A percentile compares a stretch with the other conserved stretches of the same genome.
phyloP scores from a whole-genome alignment of 53 echinoderm and acorn worm species.

The Apostichopus leukothele region DNA sequence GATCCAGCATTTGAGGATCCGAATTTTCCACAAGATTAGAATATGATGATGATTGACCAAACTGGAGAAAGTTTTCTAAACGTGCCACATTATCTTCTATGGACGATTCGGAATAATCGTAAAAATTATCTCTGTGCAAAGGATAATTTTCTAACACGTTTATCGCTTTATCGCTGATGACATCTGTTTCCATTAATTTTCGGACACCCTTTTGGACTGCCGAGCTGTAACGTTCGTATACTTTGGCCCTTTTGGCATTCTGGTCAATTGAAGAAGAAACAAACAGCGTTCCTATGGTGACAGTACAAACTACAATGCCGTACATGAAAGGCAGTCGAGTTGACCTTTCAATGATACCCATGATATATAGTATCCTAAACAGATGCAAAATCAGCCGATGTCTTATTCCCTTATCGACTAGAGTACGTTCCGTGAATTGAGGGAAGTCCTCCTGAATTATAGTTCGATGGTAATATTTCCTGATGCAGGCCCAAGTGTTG shows the following conservation, averaged over 20 bases:
- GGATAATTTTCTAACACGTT: conserved; percentile 40
- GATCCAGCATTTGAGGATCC: background rate
- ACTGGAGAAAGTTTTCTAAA: conserved; percentile 12
- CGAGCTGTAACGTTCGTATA: background rate
- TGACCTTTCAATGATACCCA: conserved; percentile 31
- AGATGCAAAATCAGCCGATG: too few relatives aligned
- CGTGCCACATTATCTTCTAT: background rate
- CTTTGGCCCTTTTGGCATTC: background rate
- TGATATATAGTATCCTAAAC: background rate
- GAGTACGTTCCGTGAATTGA: too few relatives aligned
- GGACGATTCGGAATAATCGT: conserved; percentile 10
- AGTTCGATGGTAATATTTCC: too few relatives aligned
- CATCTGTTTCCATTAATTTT: conserved; percentile 22
- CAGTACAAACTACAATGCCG: conserved; percentile 29
- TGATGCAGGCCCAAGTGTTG: too few relatives aligned
- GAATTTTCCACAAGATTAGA: background rate
- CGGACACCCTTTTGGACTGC: conserved; percentile 17
- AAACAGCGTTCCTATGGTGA: conserved; percentile 40
- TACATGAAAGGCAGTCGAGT: conserved; percentile 36
- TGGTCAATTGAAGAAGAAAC: conserved; percentile 37
- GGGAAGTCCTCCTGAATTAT: too few relatives aligned
- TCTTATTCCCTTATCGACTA: too few relatives aligned
- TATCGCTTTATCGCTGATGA: conserved; percentile 33
- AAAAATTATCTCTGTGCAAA: conserved; percentile 10
- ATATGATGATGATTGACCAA: background rate